Evolutionary conservation across 53 echinoderm and acorn worm genomes (phyloP).

Genomic region (Mesocentrotus franciscanus): DNA sequence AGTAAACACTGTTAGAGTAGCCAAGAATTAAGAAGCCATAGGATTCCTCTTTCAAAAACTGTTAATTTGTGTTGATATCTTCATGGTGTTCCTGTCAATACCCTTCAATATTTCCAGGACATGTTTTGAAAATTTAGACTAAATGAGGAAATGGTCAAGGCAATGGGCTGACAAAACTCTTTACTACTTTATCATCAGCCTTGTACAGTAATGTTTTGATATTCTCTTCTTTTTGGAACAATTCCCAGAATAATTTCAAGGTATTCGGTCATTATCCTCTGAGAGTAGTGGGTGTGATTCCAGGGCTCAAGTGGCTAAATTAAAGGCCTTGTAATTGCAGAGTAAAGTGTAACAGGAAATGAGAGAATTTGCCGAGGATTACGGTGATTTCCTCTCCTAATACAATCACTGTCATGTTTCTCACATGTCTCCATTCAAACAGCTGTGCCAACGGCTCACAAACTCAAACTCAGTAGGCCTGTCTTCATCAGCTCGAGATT

Average conservation of each 20-base stretch:
- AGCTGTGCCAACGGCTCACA: not conserved
- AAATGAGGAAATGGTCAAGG: slow-evolving; percentile 23
- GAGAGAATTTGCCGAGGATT: slow-evolving; percentile 31
- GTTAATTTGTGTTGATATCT: not conserved
- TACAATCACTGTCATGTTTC: slow-evolving; percentile 35
- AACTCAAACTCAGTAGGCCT: too few relatives aligned
- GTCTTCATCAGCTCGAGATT: too few relatives aligned
- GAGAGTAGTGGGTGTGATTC: not conserved
- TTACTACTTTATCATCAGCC: not conserved
- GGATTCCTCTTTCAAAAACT: not conserved
- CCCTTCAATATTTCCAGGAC: not conserved
- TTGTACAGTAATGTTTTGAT: not conserved
- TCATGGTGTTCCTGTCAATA: not conserved
- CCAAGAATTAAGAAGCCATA: not conserved
- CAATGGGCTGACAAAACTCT: not conserved
- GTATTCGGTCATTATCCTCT: slow-evolving; percentile 18
- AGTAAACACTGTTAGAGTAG: not conserved
- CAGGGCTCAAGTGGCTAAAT: slow-evolving; percentile 6
- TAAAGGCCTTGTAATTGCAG: slow-evolving; percentile 29
- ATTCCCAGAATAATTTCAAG: slow-evolving; percentile 32
- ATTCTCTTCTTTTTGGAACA: not conserved
- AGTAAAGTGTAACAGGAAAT: slow-evolving; percentile 45
- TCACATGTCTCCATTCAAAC: not conserved
- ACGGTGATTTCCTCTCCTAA: slow-evolving; percentile 23
- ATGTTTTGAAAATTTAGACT: not conserved